Conservation (phyloP, 2,113 vertebrate species). For the Oncorhynchus gorbuscha region DNA sequence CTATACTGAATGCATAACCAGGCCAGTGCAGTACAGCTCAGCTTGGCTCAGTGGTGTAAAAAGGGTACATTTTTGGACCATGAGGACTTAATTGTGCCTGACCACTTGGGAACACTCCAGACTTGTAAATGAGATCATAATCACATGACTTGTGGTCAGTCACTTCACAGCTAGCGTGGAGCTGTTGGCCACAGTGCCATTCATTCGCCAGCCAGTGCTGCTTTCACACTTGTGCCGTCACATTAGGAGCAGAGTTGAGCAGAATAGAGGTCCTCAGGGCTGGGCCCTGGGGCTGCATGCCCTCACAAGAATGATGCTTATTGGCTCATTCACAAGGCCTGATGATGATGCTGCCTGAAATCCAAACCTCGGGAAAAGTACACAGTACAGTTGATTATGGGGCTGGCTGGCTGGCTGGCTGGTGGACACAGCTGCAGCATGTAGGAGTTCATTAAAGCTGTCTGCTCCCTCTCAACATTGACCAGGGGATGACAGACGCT, state of each 20-base stretch:
- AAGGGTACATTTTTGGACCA: background rate
- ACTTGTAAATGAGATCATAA: constrained; percentile 22
- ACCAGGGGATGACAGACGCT: constrained; percentile 37
- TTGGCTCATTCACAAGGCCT: constrained; percentile 46
- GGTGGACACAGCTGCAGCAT: constrained; percentile 58
- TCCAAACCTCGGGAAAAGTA: constrained; percentile 20
- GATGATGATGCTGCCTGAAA: constrained; percentile 29
- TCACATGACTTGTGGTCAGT: constrained; percentile 33
- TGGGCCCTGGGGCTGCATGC: constrained; percentile 45
- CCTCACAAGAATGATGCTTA: constrained; percentile 43
- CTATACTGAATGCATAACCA: too few species aligned
- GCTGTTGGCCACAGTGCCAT: background rate
- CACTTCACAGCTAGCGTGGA: constrained; percentile 31
- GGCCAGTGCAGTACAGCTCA: too few species aligned
- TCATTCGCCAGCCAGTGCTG: constrained; percentile 40
- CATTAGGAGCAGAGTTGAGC: background rate
- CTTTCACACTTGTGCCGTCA: constrained; percentile 65
- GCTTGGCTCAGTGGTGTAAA: too few species aligned
- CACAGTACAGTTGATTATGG: constrained; percentile 53
- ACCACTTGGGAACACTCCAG: constrained; percentile 23
- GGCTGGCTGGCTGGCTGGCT: constrained; percentile 55
- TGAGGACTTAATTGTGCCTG: constrained; percentile 38
- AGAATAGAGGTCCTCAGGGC: constrained; percentile 38
- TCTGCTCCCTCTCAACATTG: constrained; percentile 42
- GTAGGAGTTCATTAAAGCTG: constrained; percentile 61